These are phyloP conservation scores for Myioborus melanocephalus DNA, from an alignment of 2,797 vertebrate species.

Conservation along the genomic window DNA sequence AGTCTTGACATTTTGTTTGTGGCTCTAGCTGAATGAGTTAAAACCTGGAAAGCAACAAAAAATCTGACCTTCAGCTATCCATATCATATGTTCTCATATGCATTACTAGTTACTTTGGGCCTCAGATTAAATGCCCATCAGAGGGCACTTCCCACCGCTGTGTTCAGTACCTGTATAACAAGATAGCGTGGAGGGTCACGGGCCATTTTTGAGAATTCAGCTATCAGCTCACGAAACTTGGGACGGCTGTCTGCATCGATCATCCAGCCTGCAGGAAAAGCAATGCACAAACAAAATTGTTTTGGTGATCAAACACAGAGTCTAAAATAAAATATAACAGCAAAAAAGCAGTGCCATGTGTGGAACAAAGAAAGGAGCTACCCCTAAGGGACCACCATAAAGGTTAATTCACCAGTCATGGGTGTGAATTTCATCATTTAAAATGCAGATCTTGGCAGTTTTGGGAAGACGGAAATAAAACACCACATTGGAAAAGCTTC, in stretches of 20 bases:
- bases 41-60: not conserved
- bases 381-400: not conserved
- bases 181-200: constrained; percentile 91
- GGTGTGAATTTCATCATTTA: not conserved
- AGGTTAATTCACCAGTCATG: not conserved
- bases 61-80: not conserved
- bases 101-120: not conserved
- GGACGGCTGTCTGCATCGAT: constrained; percentile 92
- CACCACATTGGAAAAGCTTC: not conserved
- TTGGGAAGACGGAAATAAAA: not conserved
- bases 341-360: not conserved
- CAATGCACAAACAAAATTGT: not conserved
- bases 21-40: not conserved
- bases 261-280: constrained; percentile 88
- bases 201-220: constrained; percentile 92
- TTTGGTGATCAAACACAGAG: not conserved
- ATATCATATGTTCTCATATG: not conserved
- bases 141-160: not conserved
- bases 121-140: not conserved
- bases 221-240: constrained; percentile 86
- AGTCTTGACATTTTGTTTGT: not conserved
- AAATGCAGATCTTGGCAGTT: not conserved
- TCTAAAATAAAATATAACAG: not conserved
- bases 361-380: not conserved
- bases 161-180: constrained; percentile 86